phyloP scores from a whole-genome alignment of 2,888 invertebrate species.

The Cinara cedri region DNA sequence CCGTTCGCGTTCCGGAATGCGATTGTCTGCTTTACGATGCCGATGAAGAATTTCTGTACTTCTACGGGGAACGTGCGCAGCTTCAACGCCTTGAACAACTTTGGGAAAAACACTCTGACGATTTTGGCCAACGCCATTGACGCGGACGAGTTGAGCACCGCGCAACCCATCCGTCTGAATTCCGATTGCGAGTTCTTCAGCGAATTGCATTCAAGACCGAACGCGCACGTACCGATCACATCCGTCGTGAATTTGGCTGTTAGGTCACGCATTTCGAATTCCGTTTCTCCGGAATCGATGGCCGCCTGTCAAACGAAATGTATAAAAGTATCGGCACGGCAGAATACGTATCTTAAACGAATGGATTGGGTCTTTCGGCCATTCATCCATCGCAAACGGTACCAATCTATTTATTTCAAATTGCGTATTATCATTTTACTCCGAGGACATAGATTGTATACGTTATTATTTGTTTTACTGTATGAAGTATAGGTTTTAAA shows the following conservation, averaged over 20 bases:
- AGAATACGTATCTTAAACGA: too few species aligned
- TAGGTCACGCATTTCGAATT: constrained; percentile 63
- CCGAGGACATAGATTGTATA: too few species aligned
- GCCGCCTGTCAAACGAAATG: constrained; percentile 29
- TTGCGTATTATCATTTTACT: too few species aligned
- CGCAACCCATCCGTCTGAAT: constrained; percentile 63
- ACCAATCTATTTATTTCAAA: too few species aligned
- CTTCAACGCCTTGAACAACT: constrained; percentile 58
- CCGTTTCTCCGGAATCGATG: constrained; percentile 53
- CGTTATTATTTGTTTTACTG: too few species aligned
- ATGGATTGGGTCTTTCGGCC: too few species aligned
- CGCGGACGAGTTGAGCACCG: constrained; percentile 62
- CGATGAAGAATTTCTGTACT: constrained; percentile 60
- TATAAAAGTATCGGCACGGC: neutral
- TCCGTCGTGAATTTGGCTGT: constrained; percentile 65
- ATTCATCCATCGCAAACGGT: too few species aligned
- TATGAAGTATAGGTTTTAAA: too few species aligned
- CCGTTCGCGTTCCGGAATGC: constrained; percentile 60
- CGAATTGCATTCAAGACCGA: constrained; percentile 65
- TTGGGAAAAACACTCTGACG: constrained; percentile 59
- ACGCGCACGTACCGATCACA: constrained; percentile 66
- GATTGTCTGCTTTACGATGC: constrained; percentile 61
- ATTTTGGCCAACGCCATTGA: constrained; percentile 60
- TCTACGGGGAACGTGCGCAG: constrained; percentile 59
- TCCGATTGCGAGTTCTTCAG: constrained; percentile 63